Evolutionary conservation across 2,113 vertebrate species (phyloP).

Genomic region (Odocoileus virginianus): DNA sequence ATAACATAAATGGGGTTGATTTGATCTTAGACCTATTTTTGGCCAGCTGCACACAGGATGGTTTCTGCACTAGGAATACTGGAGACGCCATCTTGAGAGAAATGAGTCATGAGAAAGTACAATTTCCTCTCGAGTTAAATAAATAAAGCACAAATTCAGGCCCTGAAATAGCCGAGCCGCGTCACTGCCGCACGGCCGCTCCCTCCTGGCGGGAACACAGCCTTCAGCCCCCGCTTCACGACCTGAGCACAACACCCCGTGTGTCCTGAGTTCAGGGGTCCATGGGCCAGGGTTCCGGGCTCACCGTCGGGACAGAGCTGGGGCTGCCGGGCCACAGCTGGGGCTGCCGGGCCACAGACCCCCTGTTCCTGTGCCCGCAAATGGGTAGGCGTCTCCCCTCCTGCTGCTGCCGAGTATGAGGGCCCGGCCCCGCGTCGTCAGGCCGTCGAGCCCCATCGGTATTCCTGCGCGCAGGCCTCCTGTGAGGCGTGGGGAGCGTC

Average conservation of each 20-base stretch:
- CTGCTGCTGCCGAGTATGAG: fast-evolving
- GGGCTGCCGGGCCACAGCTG: fast-evolving
- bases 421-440: fast-evolving
- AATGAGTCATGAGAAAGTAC: constrained; percentile 57
- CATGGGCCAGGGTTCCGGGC: neutral
- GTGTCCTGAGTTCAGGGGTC: neutral
- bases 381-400: neutral
- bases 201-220: neutral
- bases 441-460: neutral
- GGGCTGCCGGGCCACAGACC: neutral
- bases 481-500: neutral
- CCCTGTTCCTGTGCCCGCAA: fast-evolving
- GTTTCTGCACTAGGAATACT: neutral
- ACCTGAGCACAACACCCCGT: fast-evolving
- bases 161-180: constrained; percentile 25
- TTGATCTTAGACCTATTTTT: neutral
- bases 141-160: constrained; percentile 23
- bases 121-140: constrained; percentile 27
- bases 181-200: neutral
- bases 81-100: constrained; percentile 14
- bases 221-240: no score
- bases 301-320: fast-evolving
- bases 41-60: constrained; percentile 18
- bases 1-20: neutral
- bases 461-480: fast-evolving